Percentiles rank a stretch among this genome's conserved stretches.
phyloP scores from a whole-genome alignment of 1,140 invertebrate genomes.

The Radopholus similis region DNA sequence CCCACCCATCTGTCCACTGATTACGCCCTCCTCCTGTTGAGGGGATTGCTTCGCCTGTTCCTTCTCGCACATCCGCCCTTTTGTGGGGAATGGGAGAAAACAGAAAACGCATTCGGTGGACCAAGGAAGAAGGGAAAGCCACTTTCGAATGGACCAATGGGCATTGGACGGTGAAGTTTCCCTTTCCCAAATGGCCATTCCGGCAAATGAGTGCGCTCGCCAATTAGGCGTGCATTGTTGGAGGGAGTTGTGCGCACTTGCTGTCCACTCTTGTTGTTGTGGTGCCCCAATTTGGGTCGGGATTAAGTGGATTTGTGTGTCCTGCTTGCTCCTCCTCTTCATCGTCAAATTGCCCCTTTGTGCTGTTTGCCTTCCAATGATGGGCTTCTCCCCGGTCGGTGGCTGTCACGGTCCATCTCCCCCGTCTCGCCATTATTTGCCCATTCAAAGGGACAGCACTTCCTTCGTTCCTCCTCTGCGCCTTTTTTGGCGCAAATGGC shows the following conservation, averaged over 20 bases:
- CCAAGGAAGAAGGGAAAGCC: no score
- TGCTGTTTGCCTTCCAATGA: no score
- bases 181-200: no score
- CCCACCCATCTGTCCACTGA: not conserved
- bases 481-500: not conserved
- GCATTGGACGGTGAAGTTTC: no score
- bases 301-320: constrained; percentile 3
- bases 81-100: no score
- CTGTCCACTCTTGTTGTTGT: no score
- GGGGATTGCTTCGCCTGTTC: not conserved
- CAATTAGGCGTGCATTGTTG: no score
- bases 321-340: not conserved
- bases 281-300: not conserved
- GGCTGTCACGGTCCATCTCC: not conserved
- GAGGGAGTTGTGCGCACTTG: no score
- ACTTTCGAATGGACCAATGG: no score
- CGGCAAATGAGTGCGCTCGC: no score
- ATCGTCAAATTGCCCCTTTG: not conserved
- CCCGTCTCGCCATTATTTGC: not conserved
- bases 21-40: not conserved
- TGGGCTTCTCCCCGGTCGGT: no score
- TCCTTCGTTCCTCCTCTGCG: not conserved
- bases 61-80: not conserved
- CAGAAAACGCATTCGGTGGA: no score
- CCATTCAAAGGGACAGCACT: not conserved